These are phyloP conservation scores for Hydrozoanthus tunicans DNA, from an alignment of 64 coral and sea anemone species.

Conservation along the genomic window DNA sequence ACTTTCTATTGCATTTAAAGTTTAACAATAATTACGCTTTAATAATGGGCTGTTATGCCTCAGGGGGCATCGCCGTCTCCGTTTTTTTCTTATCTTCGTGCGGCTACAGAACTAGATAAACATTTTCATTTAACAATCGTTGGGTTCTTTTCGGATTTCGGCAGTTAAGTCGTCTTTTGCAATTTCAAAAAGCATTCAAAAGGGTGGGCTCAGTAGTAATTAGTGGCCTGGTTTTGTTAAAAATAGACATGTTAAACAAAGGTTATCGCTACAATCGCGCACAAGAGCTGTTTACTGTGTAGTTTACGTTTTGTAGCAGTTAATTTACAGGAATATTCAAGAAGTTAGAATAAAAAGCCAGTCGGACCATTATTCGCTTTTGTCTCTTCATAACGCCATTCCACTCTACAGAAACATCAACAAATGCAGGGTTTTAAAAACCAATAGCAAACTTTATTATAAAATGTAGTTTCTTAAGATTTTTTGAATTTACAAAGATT, in stretches of 20 bases:
- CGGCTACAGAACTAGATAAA: no score
- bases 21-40: no score
- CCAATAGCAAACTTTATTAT: constrained; percentile 45
- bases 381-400: not conserved
- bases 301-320: not conserved
- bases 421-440: constrained; percentile 23
- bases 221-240: constrained; percentile 32
- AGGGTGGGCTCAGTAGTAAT: constrained; percentile 27
- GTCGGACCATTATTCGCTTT: not conserved
- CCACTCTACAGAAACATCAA: constrained; percentile 12
- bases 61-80: no score
- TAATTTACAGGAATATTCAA: not conserved
- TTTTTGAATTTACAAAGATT: constrained; percentile 40
- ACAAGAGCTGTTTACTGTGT: not conserved
- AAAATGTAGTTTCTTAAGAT: not conserved
- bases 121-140: no score
- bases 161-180: not conserved
- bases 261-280: not conserved
- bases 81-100: no score
- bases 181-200: not conserved
- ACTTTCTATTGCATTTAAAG: no score
- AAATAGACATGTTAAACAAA: constrained; percentile 25
- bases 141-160: not conserved
- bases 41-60: no score
- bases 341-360: not conserved